Conservation (phyloP, 2,888 invertebrate species). For the Mythimna vitellina region DNA sequence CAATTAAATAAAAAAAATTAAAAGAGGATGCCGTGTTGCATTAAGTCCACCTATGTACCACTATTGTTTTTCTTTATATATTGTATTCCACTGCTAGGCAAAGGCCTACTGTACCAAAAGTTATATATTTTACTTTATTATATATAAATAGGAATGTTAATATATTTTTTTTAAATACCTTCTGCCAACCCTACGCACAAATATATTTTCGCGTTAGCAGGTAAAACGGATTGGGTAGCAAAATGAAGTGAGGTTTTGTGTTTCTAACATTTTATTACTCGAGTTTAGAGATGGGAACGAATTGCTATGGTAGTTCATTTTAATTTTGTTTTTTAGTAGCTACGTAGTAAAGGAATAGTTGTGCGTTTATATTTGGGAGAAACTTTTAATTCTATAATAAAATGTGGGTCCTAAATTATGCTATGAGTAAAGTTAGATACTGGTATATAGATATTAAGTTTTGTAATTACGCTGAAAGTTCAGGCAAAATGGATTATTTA, state of each 20-base stretch:
- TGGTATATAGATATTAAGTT: not conserved
- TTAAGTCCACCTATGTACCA: too few species aligned
- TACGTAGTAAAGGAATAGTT: conserved; percentile 26
- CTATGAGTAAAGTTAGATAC: not conserved
- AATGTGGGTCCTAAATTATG: not conserved
- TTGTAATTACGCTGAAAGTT: not conserved
- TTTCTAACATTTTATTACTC: conserved; percentile 66
- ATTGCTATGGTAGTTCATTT: conserved; percentile 49
- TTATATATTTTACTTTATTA: too few species aligned
- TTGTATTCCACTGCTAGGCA: too few species aligned
- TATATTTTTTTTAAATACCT: too few species aligned
- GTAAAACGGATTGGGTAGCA: conserved; percentile 64
- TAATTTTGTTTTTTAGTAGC: conserved; percentile 49
- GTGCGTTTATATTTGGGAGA: conserved; percentile 4
- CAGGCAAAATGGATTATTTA: not conserved
- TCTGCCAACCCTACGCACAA: conserved; percentile 54
- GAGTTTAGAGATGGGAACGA: conserved; percentile 54
- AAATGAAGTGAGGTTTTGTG: conserved; percentile 69
- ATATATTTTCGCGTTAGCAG: conserved; percentile 66
- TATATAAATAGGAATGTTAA: not conserved
- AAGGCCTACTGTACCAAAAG: too few species aligned
- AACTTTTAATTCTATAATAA: conserved; percentile 20
- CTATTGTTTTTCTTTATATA: too few species aligned
- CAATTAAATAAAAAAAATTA: too few species aligned
- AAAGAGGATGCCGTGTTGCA: too few species aligned